Base-by-base conservation (phyloP, 2,888 invertebrate species). In the Linnaemya tessellans region DNA sequence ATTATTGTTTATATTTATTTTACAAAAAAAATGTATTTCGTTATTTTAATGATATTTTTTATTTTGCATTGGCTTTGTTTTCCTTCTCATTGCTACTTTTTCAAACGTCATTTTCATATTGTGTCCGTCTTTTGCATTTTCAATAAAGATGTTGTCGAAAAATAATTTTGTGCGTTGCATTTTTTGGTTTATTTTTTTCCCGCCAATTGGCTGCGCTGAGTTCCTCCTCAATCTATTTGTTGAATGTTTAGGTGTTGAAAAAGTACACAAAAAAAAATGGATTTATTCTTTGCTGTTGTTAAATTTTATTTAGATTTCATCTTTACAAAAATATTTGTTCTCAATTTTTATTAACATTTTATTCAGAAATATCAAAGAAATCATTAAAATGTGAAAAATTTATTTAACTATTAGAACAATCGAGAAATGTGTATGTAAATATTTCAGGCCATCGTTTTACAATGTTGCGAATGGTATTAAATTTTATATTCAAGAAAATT, bases 381-480 rank as follows among this genome's bases (percentile, higher is more conserved):
- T 80, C 80, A 38, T 67, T 74, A 67, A 67, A 80, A 74, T 80
- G 51, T 80, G n/a, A 67, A 80, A 74, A 54, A 80, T 80, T 18
- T 35, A 54, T 68, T 68, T 15, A 62, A 62, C 62, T 75, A 41
- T 60, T 60, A 38, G 22, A 38, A n/a, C 49, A 46, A 58, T n/a
- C 22, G 35, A 56, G 20, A 70, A 46, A 20, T 46, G 7, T 35
- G 20, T 78, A n/a, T 15, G 25, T 15, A 20, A 58, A 60, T 56
- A 65, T 80, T 58, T 73, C 46, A 38, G 62, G 80, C 64, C 38
- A 49, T 46, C 35, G 15, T n/a, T 9, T 13, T 46, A 78, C 77
- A 67, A 58, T 77, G 77, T 77, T 77, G 49, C 65, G 25, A 35
- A 15, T 62, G 15, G 7, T 38, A 49, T 60, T 22, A n/a, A 73